phyloP scores from a whole-genome alignment of 2,888 invertebrate genomes.

The Odontocolon sp. region DNA sequence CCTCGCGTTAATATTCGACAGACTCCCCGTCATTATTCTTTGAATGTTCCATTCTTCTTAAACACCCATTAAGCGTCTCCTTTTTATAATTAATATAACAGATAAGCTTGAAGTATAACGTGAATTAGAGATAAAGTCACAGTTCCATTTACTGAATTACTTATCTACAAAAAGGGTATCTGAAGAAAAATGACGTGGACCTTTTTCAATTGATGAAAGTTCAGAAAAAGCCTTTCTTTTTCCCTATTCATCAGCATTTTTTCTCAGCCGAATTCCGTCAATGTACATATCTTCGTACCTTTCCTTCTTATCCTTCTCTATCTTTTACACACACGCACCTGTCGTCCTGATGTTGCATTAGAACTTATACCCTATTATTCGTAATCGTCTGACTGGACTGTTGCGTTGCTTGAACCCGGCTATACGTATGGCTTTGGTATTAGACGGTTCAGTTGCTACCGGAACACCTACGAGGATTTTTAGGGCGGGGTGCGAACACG shows the following conservation, averaged over 20 bases:
- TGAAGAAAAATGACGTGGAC: background rate
- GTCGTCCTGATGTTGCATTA: slow-evolving; percentile 19
- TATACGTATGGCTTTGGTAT: slow-evolving; percentile 43
- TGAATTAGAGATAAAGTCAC: no score
- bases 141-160: no score
- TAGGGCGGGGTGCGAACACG: slow-evolving; percentile 77
- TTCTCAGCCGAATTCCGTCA: slow-evolving; percentile 1
- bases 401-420: slow-evolving; percentile 19
- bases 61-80: no score
- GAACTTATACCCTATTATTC: slow-evolving; percentile 22
- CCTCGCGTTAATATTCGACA: no score
- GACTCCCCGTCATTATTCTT: no score
- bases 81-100: no score
- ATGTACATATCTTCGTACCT: background rate
- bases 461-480: slow-evolving; percentile 72
- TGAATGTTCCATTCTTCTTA: no score
- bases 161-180: no score
- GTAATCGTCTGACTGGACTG: slow-evolving; percentile 25
- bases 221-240: background rate
- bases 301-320: background rate
- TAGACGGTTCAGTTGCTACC: slow-evolving; percentile 60
- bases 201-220: background rate
- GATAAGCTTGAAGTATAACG: no score
- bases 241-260: background rate
- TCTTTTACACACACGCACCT: slow-evolving; percentile 26